Base-by-base conservation (phyloP, 2,888 invertebrate species). In the Oeneis ivallda region DNA sequence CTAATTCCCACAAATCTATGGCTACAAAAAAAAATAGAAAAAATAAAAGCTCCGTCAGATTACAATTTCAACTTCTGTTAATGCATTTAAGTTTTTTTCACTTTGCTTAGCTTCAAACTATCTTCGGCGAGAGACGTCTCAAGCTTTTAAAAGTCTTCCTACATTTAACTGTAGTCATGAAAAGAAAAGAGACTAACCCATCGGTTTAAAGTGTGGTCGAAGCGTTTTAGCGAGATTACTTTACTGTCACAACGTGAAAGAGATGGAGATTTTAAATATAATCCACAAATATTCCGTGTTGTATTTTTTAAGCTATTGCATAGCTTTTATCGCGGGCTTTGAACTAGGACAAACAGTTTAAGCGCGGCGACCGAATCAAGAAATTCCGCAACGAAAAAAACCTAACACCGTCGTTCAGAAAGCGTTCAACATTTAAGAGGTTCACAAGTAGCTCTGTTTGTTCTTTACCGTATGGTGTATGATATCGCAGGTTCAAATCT, bases 111-210 rank as follows among this genome's bases (percentile, higher is more conserved):
- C 61, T 70, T 50, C 54, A 70, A 70, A 70, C 61, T 66, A 68
- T 68, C 65, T 68, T 66, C 62, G 62, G 64, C 65, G 47, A 39
- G 41, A 19, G 70, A 65, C 70, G 62, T 68, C 64, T 62, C 66
- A 62, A n/a, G 70, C 64, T 70, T 66, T 70, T 68, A 70, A 66
- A 70, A 62, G 49, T 67, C 58, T 65, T 70, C 39, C 58, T 70
- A 66, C 64, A 64, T 66, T 68, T 62, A 62, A 66, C 66, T 68
- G 57, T 47, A 62, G 58, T 58, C 61, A 50, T 45, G 62, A 10
- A 41, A 68, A 62, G 56, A 66, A 68, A 70, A 70, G 64, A 61
- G 58, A 66, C 63, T 34, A 60, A 26, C 32, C 62, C 41, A 62
- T 65, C 64, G 65, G 61, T 65, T 67, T 64, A 67, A 65, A 65